Conservation (phyloP, 1,140 invertebrate genomes). For the Drosophila watanabei region DNA sequence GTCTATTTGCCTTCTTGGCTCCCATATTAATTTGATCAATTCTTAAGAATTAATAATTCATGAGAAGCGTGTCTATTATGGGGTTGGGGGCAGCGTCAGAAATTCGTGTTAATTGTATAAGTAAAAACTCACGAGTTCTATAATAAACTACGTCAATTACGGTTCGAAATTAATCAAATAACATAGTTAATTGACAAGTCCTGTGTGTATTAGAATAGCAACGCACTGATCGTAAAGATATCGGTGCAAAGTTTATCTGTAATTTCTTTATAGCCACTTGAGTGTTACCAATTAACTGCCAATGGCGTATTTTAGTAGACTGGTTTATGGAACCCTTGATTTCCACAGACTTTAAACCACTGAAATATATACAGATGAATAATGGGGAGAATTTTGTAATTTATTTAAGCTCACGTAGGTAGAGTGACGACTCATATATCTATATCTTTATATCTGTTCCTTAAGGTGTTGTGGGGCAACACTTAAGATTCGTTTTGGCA, state of each 20-base stretch:
- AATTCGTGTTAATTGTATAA: conserved; percentile 40
- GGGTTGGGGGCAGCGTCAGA: not conserved
- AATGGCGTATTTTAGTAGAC: conserved; percentile 44
- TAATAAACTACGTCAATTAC: conserved; percentile 53
- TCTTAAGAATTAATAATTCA: conserved; percentile 23
- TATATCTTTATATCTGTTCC: conserved; percentile 37
- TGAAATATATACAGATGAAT: conserved; percentile 10
- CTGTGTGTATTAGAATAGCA: conserved; percentile 1
- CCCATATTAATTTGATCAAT: conserved; percentile 10
- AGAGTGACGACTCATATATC: conserved; percentile 4
- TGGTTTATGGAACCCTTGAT: conserved; percentile 35
- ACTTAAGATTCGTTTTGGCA: conserved; percentile 41
- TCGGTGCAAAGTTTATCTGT: conserved; percentile 22
- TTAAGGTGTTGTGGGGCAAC: conserved; percentile 24
- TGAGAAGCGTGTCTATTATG: conserved; percentile 8
- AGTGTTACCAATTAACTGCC: conserved; percentile 22
- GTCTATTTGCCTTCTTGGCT: not conserved
- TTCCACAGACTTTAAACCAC: conserved; percentile 1
- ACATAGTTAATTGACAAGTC: conserved; percentile 23
- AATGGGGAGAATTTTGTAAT: not conserved
- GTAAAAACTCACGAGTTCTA: conserved; percentile 29
- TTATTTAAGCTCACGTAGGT: conserved; percentile 8
- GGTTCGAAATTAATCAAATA: conserved; percentile 17
- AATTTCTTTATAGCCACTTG: conserved; percentile 43
- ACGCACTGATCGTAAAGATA: conserved; percentile 39